phyloP scores from a whole-genome alignment of 1,140 invertebrate genomes.

The Rhagoletis zephyria region DNA sequence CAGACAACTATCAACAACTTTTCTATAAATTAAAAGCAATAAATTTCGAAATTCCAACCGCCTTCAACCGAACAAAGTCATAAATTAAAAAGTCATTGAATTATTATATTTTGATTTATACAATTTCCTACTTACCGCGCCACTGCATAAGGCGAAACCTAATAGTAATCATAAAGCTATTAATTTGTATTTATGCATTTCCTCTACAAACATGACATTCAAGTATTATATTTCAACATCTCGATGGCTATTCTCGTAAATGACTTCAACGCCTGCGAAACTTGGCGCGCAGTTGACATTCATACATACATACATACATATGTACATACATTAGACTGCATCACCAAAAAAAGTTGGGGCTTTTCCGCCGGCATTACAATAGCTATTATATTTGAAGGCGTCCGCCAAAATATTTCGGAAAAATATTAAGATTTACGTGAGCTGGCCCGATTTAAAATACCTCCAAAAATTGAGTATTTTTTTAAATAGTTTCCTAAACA shows the following conservation, averaged over 20 bases:
- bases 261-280: conserved; percentile 31
- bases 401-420: too few species aligned
- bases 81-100: conserved; percentile 32
- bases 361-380: too few species aligned
- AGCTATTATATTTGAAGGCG: too few species aligned
- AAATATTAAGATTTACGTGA: too few species aligned
- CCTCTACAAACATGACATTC: background rate
- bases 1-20: background rate
- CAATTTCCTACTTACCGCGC: background rate
- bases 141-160: background rate
- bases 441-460: too few species aligned
- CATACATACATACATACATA: background rate
- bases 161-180: conserved; percentile 20
- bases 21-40: background rate
- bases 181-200: conserved; percentile 2
- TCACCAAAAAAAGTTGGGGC: background rate
- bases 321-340: background rate
- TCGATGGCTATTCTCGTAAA: conserved; percentile 12
- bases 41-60: conserved; percentile 3
- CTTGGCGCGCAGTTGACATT: background rate
- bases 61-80: background rate
- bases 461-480: too few species aligned
- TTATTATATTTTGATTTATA: conserved; percentile 45
- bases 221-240: background rate
- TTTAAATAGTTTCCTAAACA: too few species aligned